A percentile compares a stretch with the other conserved stretches of the same genome.
These are phyloP conservation scores for Mesodorylaimus sp. DNA, from an alignment of 2,888 invertebrate genomes.

Conservation along the genomic window DNA sequence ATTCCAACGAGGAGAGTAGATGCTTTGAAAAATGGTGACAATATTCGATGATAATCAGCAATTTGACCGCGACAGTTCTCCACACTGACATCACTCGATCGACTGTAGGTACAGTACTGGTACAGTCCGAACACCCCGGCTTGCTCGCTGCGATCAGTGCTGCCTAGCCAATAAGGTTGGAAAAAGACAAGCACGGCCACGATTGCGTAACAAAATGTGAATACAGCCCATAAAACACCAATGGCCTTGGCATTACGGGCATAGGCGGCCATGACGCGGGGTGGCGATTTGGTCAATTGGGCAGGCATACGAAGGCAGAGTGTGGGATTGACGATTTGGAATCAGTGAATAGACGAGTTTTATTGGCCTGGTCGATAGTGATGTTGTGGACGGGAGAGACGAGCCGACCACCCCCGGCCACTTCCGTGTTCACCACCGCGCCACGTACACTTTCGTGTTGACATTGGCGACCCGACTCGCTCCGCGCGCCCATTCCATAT, in stretches of 20 bases:
- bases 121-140: slow-evolving; percentile 81
- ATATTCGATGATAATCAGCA: slow-evolving; percentile 59
- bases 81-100: no score
- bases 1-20: slow-evolving; percentile 72
- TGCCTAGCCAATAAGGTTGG: slow-evolving; percentile 48
- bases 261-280: slow-evolving; percentile 21
- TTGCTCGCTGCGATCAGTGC: slow-evolving; percentile 45
- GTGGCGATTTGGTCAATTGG: slow-evolving; percentile 5
- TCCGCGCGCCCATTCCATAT: no score
- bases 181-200: slow-evolving; percentile 84
- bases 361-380: no score
- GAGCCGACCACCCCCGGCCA: no score
- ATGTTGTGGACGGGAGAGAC: no score
- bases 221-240: slow-evolving; percentile 90
- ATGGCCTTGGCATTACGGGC: slow-evolving; percentile 47
- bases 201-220: slow-evolving; percentile 87
- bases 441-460: no score
- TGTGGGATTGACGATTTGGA: no score
- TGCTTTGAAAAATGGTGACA: slow-evolving; percentile 60
- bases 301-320: no score
- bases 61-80: slow-evolving; percentile 5
- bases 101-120: slow-evolving; percentile 52
- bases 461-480: no score
- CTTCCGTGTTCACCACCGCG: no score
- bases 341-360: no score